Conservation (phyloP, 1,140 invertebrate species). For the Sweltsa coloradensis region DNA sequence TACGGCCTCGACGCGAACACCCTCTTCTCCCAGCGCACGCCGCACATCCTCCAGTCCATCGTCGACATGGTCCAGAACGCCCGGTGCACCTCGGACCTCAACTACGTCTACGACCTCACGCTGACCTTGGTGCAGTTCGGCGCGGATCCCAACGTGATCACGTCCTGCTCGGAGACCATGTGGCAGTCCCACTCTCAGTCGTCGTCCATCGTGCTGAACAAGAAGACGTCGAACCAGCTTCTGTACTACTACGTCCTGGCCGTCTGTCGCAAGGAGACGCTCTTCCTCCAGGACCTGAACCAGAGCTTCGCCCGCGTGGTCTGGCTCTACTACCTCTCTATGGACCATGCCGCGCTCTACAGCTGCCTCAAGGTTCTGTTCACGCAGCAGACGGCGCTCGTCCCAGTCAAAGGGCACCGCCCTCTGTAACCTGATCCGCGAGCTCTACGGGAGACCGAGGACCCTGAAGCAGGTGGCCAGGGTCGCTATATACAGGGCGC, state of each 20-base stretch:
- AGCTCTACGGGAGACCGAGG: slow-evolving; percentile 46
- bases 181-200: slow-evolving; percentile 16
- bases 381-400: slow-evolving; percentile 50
- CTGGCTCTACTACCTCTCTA: slow-evolving; percentile 50
- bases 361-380: slow-evolving; percentile 44
- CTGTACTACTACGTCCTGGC: slow-evolving; percentile 55
- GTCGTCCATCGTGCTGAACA: slow-evolving; percentile 43
- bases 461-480: slow-evolving; percentile 51
- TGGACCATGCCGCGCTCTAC: slow-evolving; percentile 50
- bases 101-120: slow-evolving; percentile 54
- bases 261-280: slow-evolving; percentile 51
- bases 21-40: slow-evolving; percentile 35
- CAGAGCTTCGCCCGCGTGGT: slow-evolving; percentile 48
- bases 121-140: slow-evolving; percentile 48
- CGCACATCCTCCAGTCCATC: slow-evolving; percentile 52
- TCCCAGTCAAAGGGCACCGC: slow-evolving; percentile 46
- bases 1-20: slow-evolving; percentile 55
- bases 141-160: slow-evolving; percentile 45
- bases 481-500: slow-evolving; percentile 46
- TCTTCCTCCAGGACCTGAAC: slow-evolving; percentile 44
- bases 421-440: slow-evolving; percentile 43
- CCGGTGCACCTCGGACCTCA: slow-evolving; percentile 44
- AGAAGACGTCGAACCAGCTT: slow-evolving; percentile 47
- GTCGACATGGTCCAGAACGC: slow-evolving; percentile 60
- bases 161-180: slow-evolving; percentile 18